Evolutionary conservation across 2,797 vertebrate genomes (phyloP), one percentile per base, ranked within the genome.

Genomic region (Myiotriccus ornatus): DNA sequence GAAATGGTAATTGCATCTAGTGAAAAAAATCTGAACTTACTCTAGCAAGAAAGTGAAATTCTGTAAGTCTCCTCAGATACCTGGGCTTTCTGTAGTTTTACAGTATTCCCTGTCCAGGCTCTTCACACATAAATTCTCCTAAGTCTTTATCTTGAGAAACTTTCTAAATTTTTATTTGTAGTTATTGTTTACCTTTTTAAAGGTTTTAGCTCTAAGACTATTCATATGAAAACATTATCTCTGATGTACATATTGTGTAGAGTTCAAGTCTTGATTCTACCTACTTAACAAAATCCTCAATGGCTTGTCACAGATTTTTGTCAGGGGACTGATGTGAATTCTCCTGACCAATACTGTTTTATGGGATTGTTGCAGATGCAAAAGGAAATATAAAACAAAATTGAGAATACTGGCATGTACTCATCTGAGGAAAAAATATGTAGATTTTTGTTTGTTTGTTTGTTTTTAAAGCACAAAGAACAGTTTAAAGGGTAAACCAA

Each of bases 381-480:
- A 56, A 87, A 77, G 21, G 22, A 79, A 70, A 62, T 17, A 32
- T 75, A 23, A 34, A 28, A 90, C 0, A 15, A 78, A 53, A 35
- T 16, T 35, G 23, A 86, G 25, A 64, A 62, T 71, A 47, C 6
- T 65, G 8, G 4, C 6, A 0, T 46, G 14, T 56, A 49, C 4
- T 70, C 0, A 5, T 57, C 68, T 46, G 19, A 86, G 34, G 24
- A 34, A 60, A 81, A 84, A 53, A 19, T 14, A 43, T 9, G 2
- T 37, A 2, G 2, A 0, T 0, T 3, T 34, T 60, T n/a, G n/a
- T 41, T 18, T 50, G 7, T 57, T 37, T 35, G 7, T 24, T 50
- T 49, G 2, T 18, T 92, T 81, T 73, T 63, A 65, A 81, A 84
- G 20, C 28, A 28, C 3, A 73, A 79, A 50, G 14, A 75, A 18